Percentiles rank a stretch among this genome's conserved stretches.
Conservation (phyloP, 1,140 invertebrate genomes). For the Rhagoletis zephyria region DNA sequence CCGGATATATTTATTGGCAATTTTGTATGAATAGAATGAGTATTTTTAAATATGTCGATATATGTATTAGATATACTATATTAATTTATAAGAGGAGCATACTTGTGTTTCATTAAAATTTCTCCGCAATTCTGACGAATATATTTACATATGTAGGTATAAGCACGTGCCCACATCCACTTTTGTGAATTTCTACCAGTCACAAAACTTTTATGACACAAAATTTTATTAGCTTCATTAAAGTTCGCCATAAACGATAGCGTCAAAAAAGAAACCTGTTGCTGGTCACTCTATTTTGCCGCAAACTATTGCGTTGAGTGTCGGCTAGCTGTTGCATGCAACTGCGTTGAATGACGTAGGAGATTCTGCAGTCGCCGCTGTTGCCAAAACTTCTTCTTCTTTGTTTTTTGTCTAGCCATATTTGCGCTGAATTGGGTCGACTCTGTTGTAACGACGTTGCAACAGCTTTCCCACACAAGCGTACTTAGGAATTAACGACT, state of each 20-base stretch:
- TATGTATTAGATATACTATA: too few species aligned
- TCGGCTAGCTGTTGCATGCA: constrained; percentile 24
- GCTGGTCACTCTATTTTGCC: not conserved
- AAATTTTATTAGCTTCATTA: constrained; percentile 46
- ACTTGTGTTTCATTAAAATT: too few species aligned
- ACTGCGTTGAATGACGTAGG: not conserved
- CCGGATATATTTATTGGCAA: not conserved
- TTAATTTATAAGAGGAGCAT: too few species aligned
- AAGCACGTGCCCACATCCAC: not conserved
- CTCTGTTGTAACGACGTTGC: constrained; percentile 17
- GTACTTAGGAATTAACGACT: not conserved
- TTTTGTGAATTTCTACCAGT: not conserved
- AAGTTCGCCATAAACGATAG: constrained; percentile 24
- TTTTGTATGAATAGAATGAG: not conserved
- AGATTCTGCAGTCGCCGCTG: not conserved
- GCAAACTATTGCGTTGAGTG: constrained; percentile 4
- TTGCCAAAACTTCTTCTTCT: not conserved
- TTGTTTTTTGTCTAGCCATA: constrained; percentile 1
- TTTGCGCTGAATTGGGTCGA: constrained; percentile 25
- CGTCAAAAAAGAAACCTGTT: not conserved
- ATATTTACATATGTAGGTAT: too few species aligned
- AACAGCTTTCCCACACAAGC: constrained; percentile 10
- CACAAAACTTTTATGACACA: not conserved
- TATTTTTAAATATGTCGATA: too few species aligned
- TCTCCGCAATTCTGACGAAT: too few species aligned